Conservation (phyloP, 2,113 vertebrate species). For the Colius striatus region DNA sequence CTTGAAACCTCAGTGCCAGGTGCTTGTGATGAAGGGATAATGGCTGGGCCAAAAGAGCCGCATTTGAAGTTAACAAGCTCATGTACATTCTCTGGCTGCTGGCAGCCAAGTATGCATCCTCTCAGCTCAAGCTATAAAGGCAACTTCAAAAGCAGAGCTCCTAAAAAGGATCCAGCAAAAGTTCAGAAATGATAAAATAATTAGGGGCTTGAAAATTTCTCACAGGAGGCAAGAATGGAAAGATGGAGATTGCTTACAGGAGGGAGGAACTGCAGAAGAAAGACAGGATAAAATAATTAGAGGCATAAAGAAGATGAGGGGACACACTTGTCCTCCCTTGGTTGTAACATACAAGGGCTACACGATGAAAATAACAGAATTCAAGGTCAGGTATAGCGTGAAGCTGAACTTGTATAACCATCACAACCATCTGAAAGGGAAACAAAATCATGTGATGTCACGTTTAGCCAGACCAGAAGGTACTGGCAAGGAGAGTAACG, state of each 20-base stretch:
- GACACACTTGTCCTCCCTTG: not conserved
- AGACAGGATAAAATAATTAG: not conserved
- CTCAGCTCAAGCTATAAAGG: not conserved
- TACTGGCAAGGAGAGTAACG: not conserved
- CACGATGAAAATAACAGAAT: not conserved
- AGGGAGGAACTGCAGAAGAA: not conserved
- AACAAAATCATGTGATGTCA: not conserved
- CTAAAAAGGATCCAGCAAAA: not conserved
- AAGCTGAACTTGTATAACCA: not conserved
- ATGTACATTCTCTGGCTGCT: not conserved
- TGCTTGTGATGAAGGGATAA: not conserved
- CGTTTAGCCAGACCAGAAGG: not conserved
- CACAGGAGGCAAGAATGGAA: not conserved
- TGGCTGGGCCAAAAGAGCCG: rapidly evolving
- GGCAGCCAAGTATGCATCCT: not conserved
- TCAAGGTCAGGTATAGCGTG: not conserved
- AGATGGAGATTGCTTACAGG: not conserved
- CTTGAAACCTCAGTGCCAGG: not conserved
- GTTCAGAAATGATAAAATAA: conserved; percentile 15
- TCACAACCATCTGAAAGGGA: not conserved
- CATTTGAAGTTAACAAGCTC: not conserved
- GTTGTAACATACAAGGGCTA: not conserved
- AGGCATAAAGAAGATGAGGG: not conserved
- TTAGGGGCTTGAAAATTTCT: not conserved
- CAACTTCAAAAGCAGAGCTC: not conserved